Evolutionary conservation across 2,888 invertebrate genomes (phyloP), one percentile per base, ranked within the genome.

Genomic region (Gandaritis pyraliata): DNA sequence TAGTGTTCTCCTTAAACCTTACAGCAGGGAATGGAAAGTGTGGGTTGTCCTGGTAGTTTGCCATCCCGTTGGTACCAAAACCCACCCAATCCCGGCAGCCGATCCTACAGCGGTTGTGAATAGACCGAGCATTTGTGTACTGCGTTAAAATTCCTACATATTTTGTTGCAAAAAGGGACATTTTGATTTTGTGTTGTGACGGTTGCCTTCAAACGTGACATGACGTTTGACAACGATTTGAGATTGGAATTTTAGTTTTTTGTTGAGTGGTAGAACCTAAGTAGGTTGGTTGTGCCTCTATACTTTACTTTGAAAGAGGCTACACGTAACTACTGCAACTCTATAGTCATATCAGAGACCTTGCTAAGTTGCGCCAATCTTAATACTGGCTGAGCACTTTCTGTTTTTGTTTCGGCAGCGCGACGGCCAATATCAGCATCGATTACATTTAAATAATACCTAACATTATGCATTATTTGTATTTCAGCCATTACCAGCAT

Each of bases 41-140:
- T 0, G 87, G 71, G 41, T 90, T 82, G 72, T 96, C 96, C 49
- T 90, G 85, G 73, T 96, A 95, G 65, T 74, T 86, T 0, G 93
- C 88, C 10, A 77, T 71, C 0, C 95, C 95, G 72, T 94, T 95
- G n/a, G 87, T 66, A 0, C 95, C 95, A 69, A 81, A 91, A 0
- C 95, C 95, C 1, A 96, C 95, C 66, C 94, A 92, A 72, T 96
- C 95, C 39, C 96, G 85, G 69, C 92, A 93, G 0, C 95, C 95
- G 61, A 93, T 93, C 30, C 88, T 78, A 59, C 82, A 81, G 45
- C 80, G 74, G 5, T 84, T 82, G 65, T 88, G 79, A 0, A 81
- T 61, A 1, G 75, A 72, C 36, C 81, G 76, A 41, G 73, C 61
- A 62, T 46, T 55, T 38, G 54, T 52, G 57, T 13, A 29, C 13